Percentiles rank a stretch among this genome's conserved stretches.
Conservation (phyloP, 2,113 vertebrate species). For the Brevimyrus niger region DNA sequence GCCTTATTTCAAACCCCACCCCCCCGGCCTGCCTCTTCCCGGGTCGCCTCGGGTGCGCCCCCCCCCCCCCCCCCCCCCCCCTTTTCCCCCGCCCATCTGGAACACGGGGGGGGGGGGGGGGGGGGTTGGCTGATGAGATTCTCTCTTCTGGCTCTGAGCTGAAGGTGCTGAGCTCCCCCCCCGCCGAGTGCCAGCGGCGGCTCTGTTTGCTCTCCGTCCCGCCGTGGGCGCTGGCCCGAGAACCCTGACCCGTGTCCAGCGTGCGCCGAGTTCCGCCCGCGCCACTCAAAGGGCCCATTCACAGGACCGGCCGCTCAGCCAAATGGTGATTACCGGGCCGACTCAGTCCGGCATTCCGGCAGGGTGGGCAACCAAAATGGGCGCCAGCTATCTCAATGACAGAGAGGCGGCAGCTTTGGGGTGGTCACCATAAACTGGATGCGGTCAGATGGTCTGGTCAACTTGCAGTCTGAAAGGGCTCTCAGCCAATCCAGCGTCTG, state of each 20-base stretch:
- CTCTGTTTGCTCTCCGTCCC: not conserved
- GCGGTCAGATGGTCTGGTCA: not conserved
- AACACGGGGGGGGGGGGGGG: too few species aligned
- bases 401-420: not conserved
- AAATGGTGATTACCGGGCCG: conserved; percentile 2
- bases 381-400: not conserved
- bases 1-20: too few species aligned
- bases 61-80: too few species aligned
- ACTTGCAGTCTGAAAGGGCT: not conserved
- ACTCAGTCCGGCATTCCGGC: not conserved
- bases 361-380: not conserved
- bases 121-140: too few species aligned
- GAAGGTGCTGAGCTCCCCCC: conserved; percentile 13
- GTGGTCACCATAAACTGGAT: not conserved
- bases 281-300: conserved; percentile 15
- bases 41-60: too few species aligned
- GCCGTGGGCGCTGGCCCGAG: not conserved
- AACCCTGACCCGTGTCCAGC: conserved; percentile 12
- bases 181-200: not conserved
- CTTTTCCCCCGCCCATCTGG: too few species aligned
- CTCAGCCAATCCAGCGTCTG: not conserved
- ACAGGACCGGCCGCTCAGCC: not conserved
- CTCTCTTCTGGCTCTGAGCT: conserved; percentile 10
- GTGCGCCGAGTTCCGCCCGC: not conserved
- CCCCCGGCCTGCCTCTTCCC: too few species aligned